phyloP scores from a whole-genome alignment of 2,797 vertebrate species.

The Propithecus deckenii region DNA sequence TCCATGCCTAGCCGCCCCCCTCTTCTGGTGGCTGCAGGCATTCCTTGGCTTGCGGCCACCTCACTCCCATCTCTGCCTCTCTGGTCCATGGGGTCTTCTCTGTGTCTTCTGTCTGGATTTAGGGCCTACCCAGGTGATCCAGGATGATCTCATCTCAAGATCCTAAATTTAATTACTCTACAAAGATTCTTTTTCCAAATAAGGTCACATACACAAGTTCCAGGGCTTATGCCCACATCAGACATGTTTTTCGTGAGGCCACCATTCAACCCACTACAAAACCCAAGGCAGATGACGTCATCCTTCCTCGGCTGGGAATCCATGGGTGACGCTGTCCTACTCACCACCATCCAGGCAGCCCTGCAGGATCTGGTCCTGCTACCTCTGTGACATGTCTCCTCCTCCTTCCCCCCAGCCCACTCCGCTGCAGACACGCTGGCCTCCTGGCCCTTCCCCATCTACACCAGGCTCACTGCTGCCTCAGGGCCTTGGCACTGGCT shows the following conservation, averaged over 20 bases:
- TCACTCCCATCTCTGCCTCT: neutral
- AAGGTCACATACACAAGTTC: neutral
- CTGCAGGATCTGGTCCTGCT: neutral
- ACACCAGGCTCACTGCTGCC: neutral
- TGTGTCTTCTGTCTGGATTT: neutral
- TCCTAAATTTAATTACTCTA: neutral
- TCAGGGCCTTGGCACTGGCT: neutral
- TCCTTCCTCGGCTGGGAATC: neutral
- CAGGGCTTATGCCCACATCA: neutral
- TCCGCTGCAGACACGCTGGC: neutral
- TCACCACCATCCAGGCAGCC: neutral
- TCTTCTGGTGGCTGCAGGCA: neutral
- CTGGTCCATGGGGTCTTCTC: neutral
- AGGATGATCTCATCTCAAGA: neutral
- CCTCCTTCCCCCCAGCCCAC: accelerated
- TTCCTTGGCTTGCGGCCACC: neutral
- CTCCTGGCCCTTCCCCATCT: neutral
- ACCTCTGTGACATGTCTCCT: neutral
- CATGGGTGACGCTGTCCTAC: neutral
- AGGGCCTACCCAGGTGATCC: neutral
- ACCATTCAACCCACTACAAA: neutral
- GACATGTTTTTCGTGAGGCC: neutral
- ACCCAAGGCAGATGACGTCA: neutral
- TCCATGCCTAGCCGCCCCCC: neutral
- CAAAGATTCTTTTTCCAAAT: neutral